Percentiles rank a stretch among this genome's conserved stretches.
phyloP scores from a whole-genome alignment of 2,797 vertebrate species.

The Crax fasciolata region DNA sequence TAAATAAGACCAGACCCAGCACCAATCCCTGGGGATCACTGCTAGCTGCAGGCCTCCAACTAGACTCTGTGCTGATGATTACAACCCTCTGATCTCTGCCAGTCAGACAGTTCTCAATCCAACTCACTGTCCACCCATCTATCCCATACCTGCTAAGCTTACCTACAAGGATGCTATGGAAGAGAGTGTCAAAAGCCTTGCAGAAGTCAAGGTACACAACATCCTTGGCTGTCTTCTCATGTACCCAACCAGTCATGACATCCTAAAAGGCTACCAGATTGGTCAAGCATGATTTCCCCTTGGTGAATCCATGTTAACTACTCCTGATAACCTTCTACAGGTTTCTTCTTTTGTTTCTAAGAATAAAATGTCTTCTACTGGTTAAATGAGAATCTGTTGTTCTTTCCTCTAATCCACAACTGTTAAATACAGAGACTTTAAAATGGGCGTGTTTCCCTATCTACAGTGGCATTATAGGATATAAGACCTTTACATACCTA shows the following conservation, averaged over 20 bases:
- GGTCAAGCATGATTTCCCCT: background rate
- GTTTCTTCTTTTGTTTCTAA: background rate
- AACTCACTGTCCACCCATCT: background rate
- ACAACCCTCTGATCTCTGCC: background rate
- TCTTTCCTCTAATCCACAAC: background rate
- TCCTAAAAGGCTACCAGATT: background rate
- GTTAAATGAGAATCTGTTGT: background rate
- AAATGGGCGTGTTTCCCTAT: background rate
- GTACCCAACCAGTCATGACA: background rate
- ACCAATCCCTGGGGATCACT: background rate
- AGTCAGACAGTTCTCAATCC: background rate
- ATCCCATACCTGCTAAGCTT: background rate
- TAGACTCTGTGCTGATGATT: background rate
- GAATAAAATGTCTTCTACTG: background rate
- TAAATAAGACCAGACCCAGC: background rate
- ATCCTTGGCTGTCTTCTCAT: background rate
- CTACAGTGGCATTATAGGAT: conserved; percentile 84
- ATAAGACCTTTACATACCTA: conserved; percentile 82
- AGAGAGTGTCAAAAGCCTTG: background rate
- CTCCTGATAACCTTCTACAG: no score
- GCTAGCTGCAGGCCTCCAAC: background rate
- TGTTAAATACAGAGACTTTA: conserved; percentile 30
- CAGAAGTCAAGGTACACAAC: background rate
- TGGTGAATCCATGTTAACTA: background rate
- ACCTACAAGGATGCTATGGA: background rate